Base-by-base conservation (phyloP, 2,113 vertebrate species). In the Meleagris gallopavo region DNA sequence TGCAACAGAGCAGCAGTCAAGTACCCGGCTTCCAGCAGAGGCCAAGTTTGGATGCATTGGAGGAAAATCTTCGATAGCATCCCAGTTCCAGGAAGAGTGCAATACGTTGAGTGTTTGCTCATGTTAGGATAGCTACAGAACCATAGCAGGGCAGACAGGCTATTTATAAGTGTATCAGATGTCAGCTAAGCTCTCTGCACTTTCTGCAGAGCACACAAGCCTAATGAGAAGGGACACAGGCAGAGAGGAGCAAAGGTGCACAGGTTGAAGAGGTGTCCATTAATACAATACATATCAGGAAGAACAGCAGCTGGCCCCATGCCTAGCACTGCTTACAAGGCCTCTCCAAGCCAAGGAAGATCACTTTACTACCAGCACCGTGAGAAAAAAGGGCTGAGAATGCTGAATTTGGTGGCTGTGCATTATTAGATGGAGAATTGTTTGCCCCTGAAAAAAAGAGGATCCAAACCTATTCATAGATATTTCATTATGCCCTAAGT, bases 81-180 rank as follows among this genome's bases (percentile, higher is more conserved):
- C 91, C 83, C 61, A 79, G 38, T 91, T 95, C 83, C 82, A 95
- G 72, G 78, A 94, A 94, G 69, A 92, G 65, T 0, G n/a, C 36
- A 72, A 52, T 30, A 84, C 30, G 10, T 43, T 1, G 3, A 71
- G 66, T 50, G 89, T 79, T 85, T 55, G 40, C 70, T 94, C 70
- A 11, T 3, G 2, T 20, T 69, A 16, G 70, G 82, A 74, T n/a
- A 72, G 94, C 81, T 92, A 50, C 81, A 84, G 93, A 64, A 29
- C 41, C 1, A 0, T 10, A 86, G 71, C 78, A 82, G 95, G 70
- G 90, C 94, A 95, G 81, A 40, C 69, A 29, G 62, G 85, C 89
- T 95, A 94, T 96, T 96, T 95, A 96, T 90, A 96, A 94, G 60
- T 55, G 9, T 94, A 95, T 96, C 81, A 91, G 79, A 83, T 95